phyloP scores from a whole-genome alignment of 2,888 invertebrate genomes.

The Quadroppia sp. region DNA sequence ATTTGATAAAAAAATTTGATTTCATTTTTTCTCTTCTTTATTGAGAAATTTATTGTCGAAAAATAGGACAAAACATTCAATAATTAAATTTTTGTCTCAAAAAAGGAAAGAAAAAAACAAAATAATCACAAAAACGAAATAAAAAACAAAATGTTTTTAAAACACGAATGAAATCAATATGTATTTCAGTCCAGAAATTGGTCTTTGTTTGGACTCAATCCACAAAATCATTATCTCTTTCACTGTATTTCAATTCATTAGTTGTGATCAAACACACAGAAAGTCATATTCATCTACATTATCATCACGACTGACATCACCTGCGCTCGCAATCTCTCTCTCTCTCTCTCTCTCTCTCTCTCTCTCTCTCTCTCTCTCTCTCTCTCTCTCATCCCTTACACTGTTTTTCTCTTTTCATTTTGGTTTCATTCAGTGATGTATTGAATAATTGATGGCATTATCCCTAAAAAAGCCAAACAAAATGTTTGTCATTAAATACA shows the following conservation, averaged over 20 bases:
- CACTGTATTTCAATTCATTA: conserved; percentile 25
- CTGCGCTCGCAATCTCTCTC: conserved; percentile 25
- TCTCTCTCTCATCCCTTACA: background rate
- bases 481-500: conserved; percentile 1
- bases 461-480: background rate
- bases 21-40: conserved; percentile 2
- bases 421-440: background rate
- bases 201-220: conserved; percentile 1
- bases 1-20: background rate
- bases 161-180: too few relatives aligned
- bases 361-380: background rate
- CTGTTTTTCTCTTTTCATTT: background rate
- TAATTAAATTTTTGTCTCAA: background rate
- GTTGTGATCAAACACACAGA: conserved; percentile 17
- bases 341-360: background rate
- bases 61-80: background rate
- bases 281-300: conserved; percentile 25
- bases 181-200: too few relatives aligned
- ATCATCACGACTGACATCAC: conserved; percentile 25
- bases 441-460: conserved; percentile 28
- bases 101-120: background rate
- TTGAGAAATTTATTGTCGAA: background rate
- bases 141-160: too few relatives aligned
- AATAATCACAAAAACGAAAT: background rate
- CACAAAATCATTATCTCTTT: conserved; percentile 24